These are phyloP conservation scores for Polyommatus icarus DNA, from an alignment of 2,888 invertebrate genomes.

Conservation along the genomic window DNA sequence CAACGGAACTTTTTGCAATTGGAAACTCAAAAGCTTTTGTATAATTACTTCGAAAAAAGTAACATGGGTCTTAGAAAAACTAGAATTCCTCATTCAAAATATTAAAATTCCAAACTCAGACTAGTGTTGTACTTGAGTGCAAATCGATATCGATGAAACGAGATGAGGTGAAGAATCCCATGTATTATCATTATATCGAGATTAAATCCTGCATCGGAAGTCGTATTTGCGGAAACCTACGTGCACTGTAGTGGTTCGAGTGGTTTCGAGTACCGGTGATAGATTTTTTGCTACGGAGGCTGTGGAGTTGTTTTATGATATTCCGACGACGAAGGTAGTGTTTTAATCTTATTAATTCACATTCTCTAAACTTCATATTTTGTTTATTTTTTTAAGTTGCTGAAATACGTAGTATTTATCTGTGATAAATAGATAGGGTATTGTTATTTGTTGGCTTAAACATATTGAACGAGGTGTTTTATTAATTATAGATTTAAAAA, in stretches of 20 bases:
- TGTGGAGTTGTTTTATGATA: neutral
- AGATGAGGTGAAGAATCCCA: constrained; percentile 23
- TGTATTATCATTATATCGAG: constrained; percentile 25
- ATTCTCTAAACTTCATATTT: neutral
- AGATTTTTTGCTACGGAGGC: constrained; percentile 10
- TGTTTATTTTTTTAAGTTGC: too few relatives aligned
- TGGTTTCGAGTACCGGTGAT: constrained; percentile 15
- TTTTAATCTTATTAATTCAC: neutral
- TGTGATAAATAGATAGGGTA: too few relatives aligned
- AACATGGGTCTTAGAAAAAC: neutral
- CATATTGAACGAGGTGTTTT: too few relatives aligned
- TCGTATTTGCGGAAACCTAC: constrained; percentile 19
- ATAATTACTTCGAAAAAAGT: neutral
- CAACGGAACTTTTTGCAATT: neutral
- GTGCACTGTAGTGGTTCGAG: constrained; percentile 22
- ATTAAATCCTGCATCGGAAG: constrained; percentile 25
- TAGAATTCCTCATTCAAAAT: neutral
- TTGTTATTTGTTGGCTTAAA: too few relatives aligned
- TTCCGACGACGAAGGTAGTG: neutral
- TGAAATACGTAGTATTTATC: neutral
- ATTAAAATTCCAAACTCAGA: constrained; percentile 1
- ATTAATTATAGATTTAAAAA: too few relatives aligned
- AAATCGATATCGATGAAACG: neutral
- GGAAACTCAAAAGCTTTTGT: neutral
- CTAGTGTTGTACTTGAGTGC: constrained; percentile 11